These are phyloP conservation scores for Fabriciana adippe DNA, from an alignment of 2,888 invertebrate species.

Conservation along the genomic window DNA sequence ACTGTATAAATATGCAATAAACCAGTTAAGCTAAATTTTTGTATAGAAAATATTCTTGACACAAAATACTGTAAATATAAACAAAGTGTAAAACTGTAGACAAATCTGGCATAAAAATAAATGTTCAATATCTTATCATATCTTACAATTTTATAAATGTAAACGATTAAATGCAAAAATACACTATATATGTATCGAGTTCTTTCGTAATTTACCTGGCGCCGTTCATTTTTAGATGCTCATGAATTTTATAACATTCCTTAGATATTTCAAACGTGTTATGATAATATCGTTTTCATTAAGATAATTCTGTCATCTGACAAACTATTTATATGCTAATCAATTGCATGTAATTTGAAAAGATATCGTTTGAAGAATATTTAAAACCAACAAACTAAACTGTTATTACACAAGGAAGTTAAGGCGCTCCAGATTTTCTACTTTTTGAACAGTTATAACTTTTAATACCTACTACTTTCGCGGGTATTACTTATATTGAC, in stretches of 20 bases:
- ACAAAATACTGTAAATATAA: no score
- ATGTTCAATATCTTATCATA: conserved; percentile 1
- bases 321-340: conserved; percentile 30
- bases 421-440: neutral
- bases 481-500: neutral
- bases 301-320: conserved; percentile 22
- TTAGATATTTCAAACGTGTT: conserved; percentile 35
- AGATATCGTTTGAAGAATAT: conserved; percentile 11
- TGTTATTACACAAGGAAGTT: conserved; percentile 13
- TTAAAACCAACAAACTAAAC: conserved; percentile 1
- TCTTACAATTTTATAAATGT: conserved; percentile 10
- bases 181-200: conserved; percentile 19
- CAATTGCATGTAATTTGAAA: conserved; percentile 21
- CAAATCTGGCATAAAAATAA: no score
- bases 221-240: conserved; percentile 30
- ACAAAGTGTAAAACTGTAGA: no score
- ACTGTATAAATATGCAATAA: no score
- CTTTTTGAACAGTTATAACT: neutral
- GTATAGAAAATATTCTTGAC: no score
- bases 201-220: conserved; percentile 34
- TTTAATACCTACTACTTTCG: neutral
- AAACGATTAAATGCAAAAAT: conserved; percentile 25
- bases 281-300: conserved; percentile 36
- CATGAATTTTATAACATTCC: conserved; percentile 37
- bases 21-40: no score